phyloP scores from a whole-genome alignment of 2,888 invertebrate genomes.

The Cylloceria caligata region DNA sequence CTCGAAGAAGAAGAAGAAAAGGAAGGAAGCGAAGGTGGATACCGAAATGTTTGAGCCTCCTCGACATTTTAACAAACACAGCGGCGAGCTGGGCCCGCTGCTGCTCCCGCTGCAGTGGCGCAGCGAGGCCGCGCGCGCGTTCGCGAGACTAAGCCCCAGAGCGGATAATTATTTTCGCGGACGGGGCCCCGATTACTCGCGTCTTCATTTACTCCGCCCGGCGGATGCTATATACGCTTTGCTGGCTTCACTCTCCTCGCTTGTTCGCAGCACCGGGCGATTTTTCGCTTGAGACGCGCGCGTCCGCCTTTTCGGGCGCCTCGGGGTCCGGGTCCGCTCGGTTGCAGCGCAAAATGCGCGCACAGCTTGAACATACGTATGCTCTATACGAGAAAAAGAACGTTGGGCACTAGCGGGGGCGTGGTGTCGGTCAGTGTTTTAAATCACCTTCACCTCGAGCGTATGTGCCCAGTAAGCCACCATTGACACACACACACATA shows the following conservation, averaged over 20 bases:
- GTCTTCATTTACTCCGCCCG: slow-evolving; percentile 81
- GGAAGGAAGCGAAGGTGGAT: slow-evolving; percentile 67
- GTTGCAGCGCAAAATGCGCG: slow-evolving; percentile 57
- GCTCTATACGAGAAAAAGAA: slow-evolving; percentile 49
- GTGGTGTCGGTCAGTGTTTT: slow-evolving; percentile 81
- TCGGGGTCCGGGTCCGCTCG: slow-evolving; percentile 61
- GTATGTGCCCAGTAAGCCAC: slow-evolving; percentile 65
- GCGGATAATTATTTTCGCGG: slow-evolving; percentile 83
- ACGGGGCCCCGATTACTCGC: slow-evolving; percentile 79
- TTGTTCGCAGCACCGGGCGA: slow-evolving; percentile 62
- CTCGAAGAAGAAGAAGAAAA: slow-evolving; percentile 60
- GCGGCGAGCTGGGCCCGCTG: slow-evolving; percentile 34
- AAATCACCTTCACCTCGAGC: slow-evolving; percentile 80
- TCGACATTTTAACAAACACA: slow-evolving; percentile 82
- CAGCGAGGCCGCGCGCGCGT: slow-evolving; percentile 65
- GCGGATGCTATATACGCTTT: slow-evolving; percentile 56
- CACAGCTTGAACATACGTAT: slow-evolving; percentile 40
- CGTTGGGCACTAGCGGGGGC: slow-evolving; percentile 66
- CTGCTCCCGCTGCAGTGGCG: slow-evolving; percentile 19
- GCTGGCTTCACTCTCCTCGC: slow-evolving; percentile 53
- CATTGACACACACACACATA: slow-evolving; percentile 50
- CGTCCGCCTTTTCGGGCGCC: slow-evolving; percentile 73
- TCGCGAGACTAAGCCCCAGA: slow-evolving; percentile 72
- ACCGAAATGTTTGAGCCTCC: slow-evolving; percentile 74
- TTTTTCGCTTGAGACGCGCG: slow-evolving; percentile 73